phyloP scores from a whole-genome alignment of 2,797 vertebrate species.

The Sternarchorhynchus goeldii region DNA sequence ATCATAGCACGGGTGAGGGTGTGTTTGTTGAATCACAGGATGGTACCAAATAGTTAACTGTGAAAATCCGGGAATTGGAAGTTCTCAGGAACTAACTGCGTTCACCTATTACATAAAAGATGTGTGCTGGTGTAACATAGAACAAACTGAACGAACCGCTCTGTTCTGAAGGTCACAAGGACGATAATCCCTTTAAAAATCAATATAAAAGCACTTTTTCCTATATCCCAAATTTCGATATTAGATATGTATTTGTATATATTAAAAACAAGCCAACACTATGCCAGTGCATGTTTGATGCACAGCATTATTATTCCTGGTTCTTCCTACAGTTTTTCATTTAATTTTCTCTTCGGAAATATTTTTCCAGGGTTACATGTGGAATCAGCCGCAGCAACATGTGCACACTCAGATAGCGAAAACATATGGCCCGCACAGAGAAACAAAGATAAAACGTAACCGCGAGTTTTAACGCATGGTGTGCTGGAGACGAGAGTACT shows the following conservation, averaged over 20 bases:
- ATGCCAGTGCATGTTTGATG: not conserved
- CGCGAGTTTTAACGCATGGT: conserved; percentile 31
- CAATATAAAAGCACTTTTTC: not conserved
- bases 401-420: conserved; percentile 40
- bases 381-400: conserved; percentile 27
- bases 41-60: conserved; percentile 54
- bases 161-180: conserved; percentile 33
- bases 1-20: not conserved
- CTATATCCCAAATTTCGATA: not conserved
- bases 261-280: not conserved
- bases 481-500: conserved; percentile 31
- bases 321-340: not conserved
- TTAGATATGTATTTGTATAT: not conserved
- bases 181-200: not conserved
- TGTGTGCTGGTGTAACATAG: conserved; percentile 8
- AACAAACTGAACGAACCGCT: conserved; percentile 20
- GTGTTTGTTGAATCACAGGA: conserved; percentile 43
- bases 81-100: conserved; percentile 57
- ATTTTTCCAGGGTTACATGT: conserved; percentile 30
- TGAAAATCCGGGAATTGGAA: conserved; percentile 59
- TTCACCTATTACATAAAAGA: conserved; percentile 62
- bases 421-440: conserved; percentile 43
- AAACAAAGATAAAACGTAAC: conserved; percentile 45
- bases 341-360: conserved; percentile 6
- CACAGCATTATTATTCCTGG: no score